phyloP scores from a whole-genome alignment of 2,113 vertebrate genomes.

The Ia io region DNA sequence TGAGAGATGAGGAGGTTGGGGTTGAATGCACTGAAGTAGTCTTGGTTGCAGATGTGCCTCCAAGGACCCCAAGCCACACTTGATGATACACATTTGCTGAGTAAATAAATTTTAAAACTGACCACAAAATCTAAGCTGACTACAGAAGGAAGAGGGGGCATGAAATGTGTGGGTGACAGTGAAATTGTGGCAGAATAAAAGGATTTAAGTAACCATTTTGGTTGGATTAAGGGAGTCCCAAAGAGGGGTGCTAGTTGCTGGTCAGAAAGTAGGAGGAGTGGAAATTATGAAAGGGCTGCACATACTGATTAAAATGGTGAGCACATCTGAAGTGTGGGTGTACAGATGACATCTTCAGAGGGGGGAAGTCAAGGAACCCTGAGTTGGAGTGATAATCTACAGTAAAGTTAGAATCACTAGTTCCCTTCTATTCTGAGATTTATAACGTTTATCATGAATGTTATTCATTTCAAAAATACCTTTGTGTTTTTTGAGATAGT shows the following conservation, averaged over 20 bases:
- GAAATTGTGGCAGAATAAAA: background rate
- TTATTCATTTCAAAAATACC: background rate
- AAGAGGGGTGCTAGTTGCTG: background rate
- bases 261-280: background rate
- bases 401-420: background rate
- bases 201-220: background rate
- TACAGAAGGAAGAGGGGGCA: background rate
- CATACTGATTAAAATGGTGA: fast-evolving
- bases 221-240: background rate
- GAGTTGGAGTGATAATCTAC: background rate
- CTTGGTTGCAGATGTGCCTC: background rate
- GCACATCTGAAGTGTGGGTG: background rate
- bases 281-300: background rate
- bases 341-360: background rate
- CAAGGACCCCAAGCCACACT: background rate
- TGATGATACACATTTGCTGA: background rate
- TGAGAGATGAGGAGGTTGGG: background rate
- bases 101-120: background rate
- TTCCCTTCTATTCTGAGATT: background rate
- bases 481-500: background rate
- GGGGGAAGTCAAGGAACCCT: background rate
- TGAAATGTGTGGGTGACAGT: too few relatives aligned
- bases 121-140: background rate
- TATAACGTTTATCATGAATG: background rate
- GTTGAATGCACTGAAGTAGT: background rate